Evolutionary conservation across 2,888 invertebrate species (phyloP).

Genomic region (Agapostemon virescens): DNA sequence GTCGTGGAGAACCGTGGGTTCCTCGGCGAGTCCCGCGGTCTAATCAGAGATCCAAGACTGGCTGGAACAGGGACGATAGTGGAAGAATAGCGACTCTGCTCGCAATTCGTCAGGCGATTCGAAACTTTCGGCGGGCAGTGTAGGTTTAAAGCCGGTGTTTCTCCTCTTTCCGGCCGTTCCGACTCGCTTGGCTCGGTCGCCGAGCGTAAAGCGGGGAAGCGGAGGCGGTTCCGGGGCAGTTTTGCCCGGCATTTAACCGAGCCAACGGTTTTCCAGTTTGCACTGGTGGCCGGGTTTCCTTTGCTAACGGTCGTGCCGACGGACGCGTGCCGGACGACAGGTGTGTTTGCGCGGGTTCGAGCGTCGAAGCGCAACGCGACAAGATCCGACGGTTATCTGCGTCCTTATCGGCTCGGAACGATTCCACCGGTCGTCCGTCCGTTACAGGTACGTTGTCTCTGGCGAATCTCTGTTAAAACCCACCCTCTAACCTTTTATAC

Average conservation of each 20-base stretch:
- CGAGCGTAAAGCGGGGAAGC: neutral
- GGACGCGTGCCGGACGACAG: conserved; percentile 50
- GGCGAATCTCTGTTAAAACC: neutral
- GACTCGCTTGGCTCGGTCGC: conserved; percentile 32
- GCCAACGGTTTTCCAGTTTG: conserved; percentile 57
- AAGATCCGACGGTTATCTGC: conserved; percentile 33
- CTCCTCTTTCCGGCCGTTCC: conserved; percentile 47
- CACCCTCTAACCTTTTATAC: too few species aligned
- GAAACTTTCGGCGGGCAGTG: neutral
- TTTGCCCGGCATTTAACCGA: conserved; percentile 47
- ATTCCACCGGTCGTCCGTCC: conserved; percentile 11
- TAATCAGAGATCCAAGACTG: conserved; percentile 1
- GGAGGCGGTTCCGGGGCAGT: neutral
- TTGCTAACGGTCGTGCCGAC: conserved; percentile 37
- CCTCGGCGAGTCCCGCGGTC: neutral
- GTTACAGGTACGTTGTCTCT: conserved; percentile 24
- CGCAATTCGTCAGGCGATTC: conserved; percentile 3
- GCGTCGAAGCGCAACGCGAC: conserved; percentile 24
- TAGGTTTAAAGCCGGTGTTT: conserved; percentile 16
- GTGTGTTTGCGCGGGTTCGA: conserved; percentile 36
- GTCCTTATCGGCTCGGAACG: conserved; percentile 33
- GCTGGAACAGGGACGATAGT: neutral
- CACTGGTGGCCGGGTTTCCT: conserved; percentile 42
- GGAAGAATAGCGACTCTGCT: neutral
- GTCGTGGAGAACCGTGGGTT: neutral